Evolutionary conservation across 1,140 invertebrate genomes (phyloP), one percentile per base, ranked within the genome.

Genomic region (Cyclina sinensis): DNA sequence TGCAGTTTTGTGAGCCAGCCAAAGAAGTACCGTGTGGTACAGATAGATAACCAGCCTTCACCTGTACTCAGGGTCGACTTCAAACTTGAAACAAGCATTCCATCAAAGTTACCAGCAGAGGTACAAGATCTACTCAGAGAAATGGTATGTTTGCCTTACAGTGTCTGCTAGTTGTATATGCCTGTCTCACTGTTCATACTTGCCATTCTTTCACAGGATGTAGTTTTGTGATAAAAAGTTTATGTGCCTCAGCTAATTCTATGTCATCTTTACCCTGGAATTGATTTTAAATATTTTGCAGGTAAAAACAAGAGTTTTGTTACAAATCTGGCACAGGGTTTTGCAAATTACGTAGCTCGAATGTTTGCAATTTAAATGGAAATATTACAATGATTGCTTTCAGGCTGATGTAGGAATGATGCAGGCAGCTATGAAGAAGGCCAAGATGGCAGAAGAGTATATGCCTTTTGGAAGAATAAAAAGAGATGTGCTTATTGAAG

Each of bases 1-100:
- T 73, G 54, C 86, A 94, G 92, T 32, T 94, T 94, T 91, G 88
- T 90, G 59, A 93, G 92, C 65, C 92, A 93, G 88, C 91, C 94
- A 11, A 96, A 96, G 89, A 96, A 96, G 83, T 96, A 96, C 89
- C 92, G 95, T 27, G 87, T 96, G 27, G 95, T 96, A 18, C 90
- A 94, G 54, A 70, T 91, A 88, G 94, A 94, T 37, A 92, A 91
- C 16, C 90, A 92, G 74, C 90, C 79, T 39, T 90, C 70, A 70
- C 91, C 92, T 89, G 57, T 82, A 27, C 76, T 89, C 32, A 91
- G 94, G 81, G 90, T 95, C 27, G 90, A 94, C n/a, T 93, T 95
- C 57, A 90, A 89, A 84, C 88, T 95, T 18, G 91, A 93, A 46
- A 91, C 93, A 27, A 90, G 91, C 27, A 76, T 93, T 81, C 92